Evolutionary conservation across 2,113 vertebrate species (phyloP), one percentile per base, ranked within the genome.

Genomic region (Zingel zingel): DNA sequence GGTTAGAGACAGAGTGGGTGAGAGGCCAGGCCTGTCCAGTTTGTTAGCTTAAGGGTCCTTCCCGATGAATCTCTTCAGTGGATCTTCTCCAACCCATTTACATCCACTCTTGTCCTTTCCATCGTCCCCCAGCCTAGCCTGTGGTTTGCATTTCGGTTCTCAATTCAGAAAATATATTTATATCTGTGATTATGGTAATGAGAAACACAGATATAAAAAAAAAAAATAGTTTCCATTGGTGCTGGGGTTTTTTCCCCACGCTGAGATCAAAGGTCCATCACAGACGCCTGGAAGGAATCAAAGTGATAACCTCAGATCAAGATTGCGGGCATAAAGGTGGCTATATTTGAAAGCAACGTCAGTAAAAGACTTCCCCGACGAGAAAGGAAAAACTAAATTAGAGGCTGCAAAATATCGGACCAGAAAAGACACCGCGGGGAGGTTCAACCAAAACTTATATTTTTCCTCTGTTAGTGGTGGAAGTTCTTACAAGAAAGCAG

Each of bases 121-220:
- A 61, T 81, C 56, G n/a, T 81, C 77, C 25, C 23, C 4, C 30
- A 8, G 84, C 1, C 14, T 62, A 25, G 83, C 79, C 89, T 50
- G 51, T 71, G 74, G 70, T 82, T 84, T 64, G 65, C 30, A 75
- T 81, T 68, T 33, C 13, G 14, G 58, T 82, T 87, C 68, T 59
- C 68, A 56, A 74, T 71, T 62, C n/a, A 65, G 72, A 75, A 79
- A 79, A 74, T 48, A 54, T n/a, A 50, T 79, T 75, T 85, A 23
- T 58, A 15, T 79, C 62, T 82, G 5, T 77, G 84, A 82, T 89
- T 91, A 88, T 90, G 87, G 43, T 90, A 91, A 90, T 89, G 66
- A 80, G 65, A 77, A 50, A 21, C 53, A 57, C 47, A n/a, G 62
- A 84, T 67, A 18, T 18, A 36, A 62, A 27, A 84, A 36, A 62